Evolutionary conservation across 1,140 invertebrate species (phyloP).

Genomic region (Drosophila eugracilis): DNA sequence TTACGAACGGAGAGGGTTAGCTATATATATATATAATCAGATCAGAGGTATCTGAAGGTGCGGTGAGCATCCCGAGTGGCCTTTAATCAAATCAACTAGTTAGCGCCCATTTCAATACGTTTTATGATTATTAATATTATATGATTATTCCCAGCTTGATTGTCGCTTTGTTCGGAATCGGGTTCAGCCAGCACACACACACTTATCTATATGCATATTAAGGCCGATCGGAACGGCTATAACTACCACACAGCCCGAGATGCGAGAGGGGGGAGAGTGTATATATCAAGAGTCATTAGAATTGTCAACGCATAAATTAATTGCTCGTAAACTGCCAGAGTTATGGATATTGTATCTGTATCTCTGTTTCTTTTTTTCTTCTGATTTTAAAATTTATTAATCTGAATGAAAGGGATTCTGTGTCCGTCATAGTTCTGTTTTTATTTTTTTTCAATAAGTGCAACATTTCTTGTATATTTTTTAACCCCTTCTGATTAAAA

Average conservation of each 20-base stretch:
- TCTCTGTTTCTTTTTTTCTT: slow-evolving; percentile 12
- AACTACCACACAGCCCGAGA: slow-evolving; percentile 18
- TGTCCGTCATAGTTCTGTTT: slow-evolving; percentile 35
- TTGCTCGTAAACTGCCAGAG: slow-evolving; percentile 81
- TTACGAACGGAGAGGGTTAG: slow-evolving; percentile 45
- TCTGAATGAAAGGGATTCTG: slow-evolving; percentile 46
- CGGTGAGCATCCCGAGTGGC: slow-evolving; percentile 32
- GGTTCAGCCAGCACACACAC: slow-evolving; percentile 50
- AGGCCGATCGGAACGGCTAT: slow-evolving; percentile 24
- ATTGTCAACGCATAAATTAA: slow-evolving; percentile 85
- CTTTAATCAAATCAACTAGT: slow-evolving; percentile 82
- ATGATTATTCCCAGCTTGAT: slow-evolving; percentile 74
- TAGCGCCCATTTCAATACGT: slow-evolving; percentile 78
- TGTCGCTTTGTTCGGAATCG: slow-evolving; percentile 72
- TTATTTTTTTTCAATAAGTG: slow-evolving; percentile 10
- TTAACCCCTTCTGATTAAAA: slow-evolving; percentile 25
- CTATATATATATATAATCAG: too few relatives aligned
- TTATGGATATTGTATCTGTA: slow-evolving; percentile 63
- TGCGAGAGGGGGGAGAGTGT: too few relatives aligned
- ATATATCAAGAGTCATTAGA: slow-evolving; percentile 83
- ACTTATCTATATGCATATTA: slow-evolving; percentile 18
- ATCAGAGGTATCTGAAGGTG: slow-evolving; percentile 28
- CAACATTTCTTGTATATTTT: slow-evolving; percentile 19
- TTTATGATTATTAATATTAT: slow-evolving; percentile 83
- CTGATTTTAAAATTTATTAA: slow-evolving; percentile 46